A percentile compares a stretch with the other conserved stretches of the same genome.
phyloP scores from a whole-genome alignment of 2,797 vertebrate genomes.

The Etheostoma perlongum region DNA sequence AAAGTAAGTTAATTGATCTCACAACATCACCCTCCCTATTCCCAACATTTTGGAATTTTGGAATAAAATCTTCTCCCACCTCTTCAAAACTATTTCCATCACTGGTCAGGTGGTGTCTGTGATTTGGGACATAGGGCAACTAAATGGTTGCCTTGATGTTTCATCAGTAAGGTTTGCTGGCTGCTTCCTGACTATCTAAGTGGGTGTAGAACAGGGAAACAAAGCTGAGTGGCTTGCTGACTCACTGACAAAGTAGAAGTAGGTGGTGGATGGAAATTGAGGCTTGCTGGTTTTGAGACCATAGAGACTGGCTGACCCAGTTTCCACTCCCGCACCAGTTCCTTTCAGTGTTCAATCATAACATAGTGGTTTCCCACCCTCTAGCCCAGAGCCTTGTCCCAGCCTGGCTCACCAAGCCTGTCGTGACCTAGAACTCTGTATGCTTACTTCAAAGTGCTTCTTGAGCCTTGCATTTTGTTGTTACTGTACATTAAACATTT shows the following conservation, averaged over 20 bases:
- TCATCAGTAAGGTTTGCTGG: slow-evolving; percentile 41
- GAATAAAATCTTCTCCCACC: too few relatives aligned
- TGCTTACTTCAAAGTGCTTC: slow-evolving; percentile 13
- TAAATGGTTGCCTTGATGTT: slow-evolving; percentile 14
- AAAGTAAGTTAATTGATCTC: too few relatives aligned
- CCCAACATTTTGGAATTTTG: too few relatives aligned
- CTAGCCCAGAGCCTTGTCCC: slow-evolving; percentile 65
- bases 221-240: slow-evolving; percentile 69
- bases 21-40: too few relatives aligned
- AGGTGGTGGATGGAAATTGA: slow-evolving; percentile 77
- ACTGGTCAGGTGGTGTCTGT: neutral
- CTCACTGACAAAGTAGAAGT: slow-evolving; percentile 72
- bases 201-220: slow-evolving; percentile 57
- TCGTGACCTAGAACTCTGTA: slow-evolving; percentile 42
- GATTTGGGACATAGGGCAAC: neutral
- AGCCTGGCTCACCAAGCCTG: slow-evolving; percentile 28
- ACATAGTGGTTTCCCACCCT: slow-evolving; percentile 71
- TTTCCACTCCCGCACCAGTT: slow-evolving; percentile 75
- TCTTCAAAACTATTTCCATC: too few relatives aligned
- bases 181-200: slow-evolving; percentile 52
- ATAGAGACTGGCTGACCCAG: slow-evolving; percentile 79
- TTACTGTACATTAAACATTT: slow-evolving; percentile 20
- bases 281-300: slow-evolving; percentile 72
- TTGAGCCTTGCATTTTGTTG: slow-evolving; percentile 23
- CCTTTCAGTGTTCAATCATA: slow-evolving; percentile 70